Evolutionary conservation across 2,113 vertebrate species (phyloP).

Genomic region (Puntigrus tetrazona): DNA sequence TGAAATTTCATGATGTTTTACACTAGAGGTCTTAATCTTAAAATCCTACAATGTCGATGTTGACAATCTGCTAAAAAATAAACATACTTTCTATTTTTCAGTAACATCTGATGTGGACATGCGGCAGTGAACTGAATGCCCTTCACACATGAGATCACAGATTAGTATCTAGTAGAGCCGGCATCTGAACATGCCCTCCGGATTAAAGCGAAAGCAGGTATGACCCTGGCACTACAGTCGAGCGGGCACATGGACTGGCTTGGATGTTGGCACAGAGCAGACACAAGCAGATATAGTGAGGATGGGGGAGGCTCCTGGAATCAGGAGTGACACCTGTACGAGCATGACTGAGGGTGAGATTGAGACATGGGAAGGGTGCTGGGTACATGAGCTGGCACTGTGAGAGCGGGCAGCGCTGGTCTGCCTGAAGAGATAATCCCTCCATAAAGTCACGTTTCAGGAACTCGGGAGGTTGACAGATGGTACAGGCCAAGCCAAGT

Average conservation of each 20-base stretch:
- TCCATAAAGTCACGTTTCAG: conserved; percentile 47
- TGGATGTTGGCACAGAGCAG: not conserved
- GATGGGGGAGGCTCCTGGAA: not conserved
- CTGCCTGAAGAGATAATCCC: conserved; percentile 40
- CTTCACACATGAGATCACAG: conserved; percentile 33
- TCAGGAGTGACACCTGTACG: not conserved
- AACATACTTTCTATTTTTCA: not conserved
- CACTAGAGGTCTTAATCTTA: not conserved
- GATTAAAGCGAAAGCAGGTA: conserved; percentile 7
- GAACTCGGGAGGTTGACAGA: conserved; percentile 44
- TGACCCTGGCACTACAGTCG: conserved; percentile 1
- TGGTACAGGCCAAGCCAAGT: conserved; percentile 28
- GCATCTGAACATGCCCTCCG: not conserved
- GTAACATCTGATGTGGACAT: not conserved
- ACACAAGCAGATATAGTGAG: not conserved
- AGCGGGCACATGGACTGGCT: not conserved
- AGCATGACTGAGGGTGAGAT: conserved; percentile 17
- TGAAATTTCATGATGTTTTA: not conserved
- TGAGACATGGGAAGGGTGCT: conserved; percentile 20
- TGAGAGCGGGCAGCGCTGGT: not conserved
- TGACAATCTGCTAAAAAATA: not conserved
- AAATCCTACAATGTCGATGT: not conserved
- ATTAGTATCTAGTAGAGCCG: conserved; percentile 3
- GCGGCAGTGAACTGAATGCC: not conserved
- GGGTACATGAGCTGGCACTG: conserved; percentile 16